Conservation (phyloP, 2,113 vertebrate genomes). For the Turnix velox region DNA sequence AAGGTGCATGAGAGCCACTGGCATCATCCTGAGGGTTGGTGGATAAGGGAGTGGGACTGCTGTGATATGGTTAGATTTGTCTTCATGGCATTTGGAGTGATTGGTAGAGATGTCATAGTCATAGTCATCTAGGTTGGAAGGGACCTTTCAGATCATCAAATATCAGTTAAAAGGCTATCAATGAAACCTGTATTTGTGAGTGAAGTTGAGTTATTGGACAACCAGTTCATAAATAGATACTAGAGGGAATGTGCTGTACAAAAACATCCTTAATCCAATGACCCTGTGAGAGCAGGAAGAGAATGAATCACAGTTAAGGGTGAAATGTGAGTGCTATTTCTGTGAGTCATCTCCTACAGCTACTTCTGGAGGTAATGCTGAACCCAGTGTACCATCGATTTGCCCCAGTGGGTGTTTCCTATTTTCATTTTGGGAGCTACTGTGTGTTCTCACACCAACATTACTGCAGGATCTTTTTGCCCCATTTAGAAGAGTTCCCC, state of each 20-base stretch:
- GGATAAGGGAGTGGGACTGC: not conserved
- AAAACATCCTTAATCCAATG: not conserved
- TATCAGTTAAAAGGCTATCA: not conserved
- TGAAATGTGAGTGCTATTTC: not conserved
- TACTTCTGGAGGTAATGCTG: not conserved
- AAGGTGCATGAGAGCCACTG: not conserved
- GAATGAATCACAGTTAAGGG: not conserved
- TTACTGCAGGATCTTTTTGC: not conserved
- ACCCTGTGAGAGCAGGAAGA: not conserved
- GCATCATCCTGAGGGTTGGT: not conserved
- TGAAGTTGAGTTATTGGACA: not conserved
- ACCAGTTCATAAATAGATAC: not conserved
- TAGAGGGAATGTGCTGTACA: not conserved
- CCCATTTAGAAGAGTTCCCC: not conserved
- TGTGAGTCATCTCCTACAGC: not conserved
- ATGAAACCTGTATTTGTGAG: not conserved
- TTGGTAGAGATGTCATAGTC: not conserved
- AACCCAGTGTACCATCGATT: not conserved
- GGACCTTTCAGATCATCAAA: no score
- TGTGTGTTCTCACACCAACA: not conserved
- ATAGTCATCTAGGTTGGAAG: no score
- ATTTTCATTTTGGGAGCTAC: not conserved
- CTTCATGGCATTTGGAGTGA: not conserved
- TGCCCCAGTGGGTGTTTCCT: not conserved
- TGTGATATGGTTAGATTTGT: not conserved